Evolutionary conservation across 2,888 invertebrate genomes (phyloP).

Genomic region (Drosophila flavopinicola): DNA sequence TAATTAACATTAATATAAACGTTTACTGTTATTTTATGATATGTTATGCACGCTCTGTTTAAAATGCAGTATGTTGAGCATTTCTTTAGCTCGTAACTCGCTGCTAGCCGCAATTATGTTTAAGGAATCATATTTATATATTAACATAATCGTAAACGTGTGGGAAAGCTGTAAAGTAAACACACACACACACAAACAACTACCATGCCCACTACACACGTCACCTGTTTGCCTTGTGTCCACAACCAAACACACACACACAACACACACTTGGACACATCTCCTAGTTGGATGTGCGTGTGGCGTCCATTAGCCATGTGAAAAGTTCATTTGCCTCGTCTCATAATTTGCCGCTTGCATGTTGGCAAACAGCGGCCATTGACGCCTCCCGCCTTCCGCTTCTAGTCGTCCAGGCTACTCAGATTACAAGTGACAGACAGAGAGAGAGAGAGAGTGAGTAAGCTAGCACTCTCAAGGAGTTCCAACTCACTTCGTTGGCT

Average conservation of each 20-base stretch:
- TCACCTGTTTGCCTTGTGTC: slow-evolving; percentile 65
- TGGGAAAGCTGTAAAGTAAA: slow-evolving; percentile 53
- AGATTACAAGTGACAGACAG: slow-evolving; percentile 45
- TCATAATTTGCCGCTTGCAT: slow-evolving; percentile 78
- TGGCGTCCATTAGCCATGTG: slow-evolving; percentile 71
- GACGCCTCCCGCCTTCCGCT: slow-evolving; percentile 20
- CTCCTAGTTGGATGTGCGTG: slow-evolving; percentile 38
- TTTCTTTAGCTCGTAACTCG: not conserved
- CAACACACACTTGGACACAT: slow-evolving; percentile 21
- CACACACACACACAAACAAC: slow-evolving; percentile 20
- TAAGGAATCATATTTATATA: slow-evolving; percentile 44
- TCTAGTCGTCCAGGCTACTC: slow-evolving; percentile 52
- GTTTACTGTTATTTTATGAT: not conserved
- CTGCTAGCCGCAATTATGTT: slow-evolving; percentile 43
- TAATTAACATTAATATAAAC: not conserved
- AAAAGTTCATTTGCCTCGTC: slow-evolving; percentile 80
- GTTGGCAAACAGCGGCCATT: slow-evolving; percentile 55
- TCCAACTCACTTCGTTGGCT: slow-evolving; percentile 58
- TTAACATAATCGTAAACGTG: slow-evolving; percentile 46
- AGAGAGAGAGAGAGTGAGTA: slow-evolving; percentile 8
- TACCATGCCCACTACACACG: slow-evolving; percentile 18
- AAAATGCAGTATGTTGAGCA: not conserved
- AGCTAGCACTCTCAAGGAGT: slow-evolving; percentile 51
- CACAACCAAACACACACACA: slow-evolving; percentile 30
- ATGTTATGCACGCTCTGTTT: not conserved